Percentiles rank a stretch among this genome's conserved stretches.
Conservation (phyloP, 2,113 vertebrate species). For the Prochilodus magdalenae region DNA sequence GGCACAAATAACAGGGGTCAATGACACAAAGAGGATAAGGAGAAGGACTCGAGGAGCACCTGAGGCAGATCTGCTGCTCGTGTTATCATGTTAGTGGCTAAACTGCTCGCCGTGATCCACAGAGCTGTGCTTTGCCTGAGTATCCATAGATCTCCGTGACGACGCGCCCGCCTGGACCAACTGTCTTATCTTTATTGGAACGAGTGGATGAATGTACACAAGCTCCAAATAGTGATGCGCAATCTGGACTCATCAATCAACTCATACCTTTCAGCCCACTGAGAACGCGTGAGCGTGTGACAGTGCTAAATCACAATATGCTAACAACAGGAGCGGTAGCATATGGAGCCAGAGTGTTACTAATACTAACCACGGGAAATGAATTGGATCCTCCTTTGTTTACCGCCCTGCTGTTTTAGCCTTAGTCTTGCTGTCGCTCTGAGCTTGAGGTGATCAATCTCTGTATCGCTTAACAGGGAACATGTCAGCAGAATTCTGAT, state of each 20-base stretch:
- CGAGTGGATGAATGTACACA: background rate
- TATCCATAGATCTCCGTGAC: constrained; percentile 18
- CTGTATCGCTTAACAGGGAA: background rate
- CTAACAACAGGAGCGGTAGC: constrained; percentile 35
- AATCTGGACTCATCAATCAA: constrained; percentile 48
- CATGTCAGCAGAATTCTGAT: no score
- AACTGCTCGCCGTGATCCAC: background rate
- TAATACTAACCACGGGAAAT: constrained; percentile 22
- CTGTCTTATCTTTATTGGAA: constrained; percentile 6
- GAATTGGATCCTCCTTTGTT: constrained; percentile 7
- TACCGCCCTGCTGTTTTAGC: background rate
- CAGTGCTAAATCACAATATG: constrained; percentile 9
- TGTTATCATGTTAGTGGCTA: background rate
- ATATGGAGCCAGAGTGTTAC: constrained; percentile 35
- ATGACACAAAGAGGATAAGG: no score
- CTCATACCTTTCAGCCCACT: constrained; percentile 10
- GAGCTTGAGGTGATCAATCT: constrained; percentile 1
- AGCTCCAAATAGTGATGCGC: constrained; percentile 10
- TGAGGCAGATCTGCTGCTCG: background rate
- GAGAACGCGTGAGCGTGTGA: constrained; percentile 29
- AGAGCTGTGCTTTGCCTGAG: background rate
- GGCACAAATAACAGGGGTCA: no score
- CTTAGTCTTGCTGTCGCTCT: constrained; percentile 13
- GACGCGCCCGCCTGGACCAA: constrained; percentile 15
- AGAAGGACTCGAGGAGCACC: no score